Conservation (phyloP, 2,888 invertebrate genomes). For the Protophormia terraenovae region DNA sequence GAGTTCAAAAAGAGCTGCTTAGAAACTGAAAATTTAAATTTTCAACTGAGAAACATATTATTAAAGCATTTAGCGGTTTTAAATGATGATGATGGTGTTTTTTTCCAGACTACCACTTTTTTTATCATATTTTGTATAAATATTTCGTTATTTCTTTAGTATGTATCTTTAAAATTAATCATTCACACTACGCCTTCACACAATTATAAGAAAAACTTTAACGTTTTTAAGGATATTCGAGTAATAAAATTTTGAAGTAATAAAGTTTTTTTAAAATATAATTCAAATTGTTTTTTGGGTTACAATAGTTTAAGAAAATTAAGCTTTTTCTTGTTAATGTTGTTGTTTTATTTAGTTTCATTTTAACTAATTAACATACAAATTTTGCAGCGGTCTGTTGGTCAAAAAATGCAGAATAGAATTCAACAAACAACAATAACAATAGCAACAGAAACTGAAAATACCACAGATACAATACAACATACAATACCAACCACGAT, state of each 20-base stretch:
- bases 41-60: constrained; percentile 70
- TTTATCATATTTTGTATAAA: background rate
- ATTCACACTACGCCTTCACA: constrained; percentile 72
- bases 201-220: constrained; percentile 38
- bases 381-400: constrained; percentile 71
- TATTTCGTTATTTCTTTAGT: constrained; percentile 9
- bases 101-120: constrained; percentile 4
- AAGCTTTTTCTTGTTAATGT: constrained; percentile 19
- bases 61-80: constrained; percentile 78
- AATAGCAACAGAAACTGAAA: constrained; percentile 39
- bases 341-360: constrained; percentile 39
- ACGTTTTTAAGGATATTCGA: constrained; percentile 38
- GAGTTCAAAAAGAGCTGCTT: background rate
- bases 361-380: constrained; percentile 72
- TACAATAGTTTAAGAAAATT: background rate
- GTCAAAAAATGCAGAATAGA: constrained; percentile 68
- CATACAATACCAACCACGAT: constrained; percentile 11
- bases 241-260: constrained; percentile 43
- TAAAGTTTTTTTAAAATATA: background rate
- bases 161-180: constrained; percentile 73
- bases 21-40: background rate
- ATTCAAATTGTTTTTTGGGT: constrained; percentile 31
- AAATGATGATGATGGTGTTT: constrained; percentile 70
- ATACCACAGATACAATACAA: constrained; percentile 12
- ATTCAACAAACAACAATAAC: no score